A percentile compares a stretch with the other conserved stretches of the same genome.
These are phyloP conservation scores for Gasteruption jaculator DNA, from an alignment of 2,888 invertebrate genomes.

Conservation along the genomic window DNA sequence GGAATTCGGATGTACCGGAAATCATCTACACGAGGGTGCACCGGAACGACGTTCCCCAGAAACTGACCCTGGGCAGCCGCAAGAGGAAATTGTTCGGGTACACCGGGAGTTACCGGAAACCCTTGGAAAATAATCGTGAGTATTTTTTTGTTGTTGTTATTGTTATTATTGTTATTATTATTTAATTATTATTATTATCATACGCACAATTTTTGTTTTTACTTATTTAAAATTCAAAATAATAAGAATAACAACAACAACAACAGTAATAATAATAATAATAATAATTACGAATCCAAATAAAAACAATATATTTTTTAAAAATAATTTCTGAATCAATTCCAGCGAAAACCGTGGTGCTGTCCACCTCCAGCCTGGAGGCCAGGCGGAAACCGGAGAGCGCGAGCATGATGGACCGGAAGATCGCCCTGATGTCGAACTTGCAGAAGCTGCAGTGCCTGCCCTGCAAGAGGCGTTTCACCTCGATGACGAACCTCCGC, in stretches of 20 bases:
- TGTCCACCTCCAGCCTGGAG: background rate
- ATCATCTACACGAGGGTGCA: slow-evolving; percentile 22
- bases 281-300: background rate
- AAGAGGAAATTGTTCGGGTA: no score
- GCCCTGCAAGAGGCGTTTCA: slow-evolving; percentile 55
- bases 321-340: background rate
- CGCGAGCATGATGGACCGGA: slow-evolving; percentile 26
- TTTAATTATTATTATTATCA: no score
- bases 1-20: slow-evolving; percentile 22
- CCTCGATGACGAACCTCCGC: slow-evolving; percentile 55
- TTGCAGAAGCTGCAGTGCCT: slow-evolving; percentile 51
- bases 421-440: slow-evolving; percentile 27
- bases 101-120: no score
- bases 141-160: no score
- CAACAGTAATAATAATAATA: no score
- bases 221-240: no score
- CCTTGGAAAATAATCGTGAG: no score
- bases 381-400: background rate
- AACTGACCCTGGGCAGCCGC: background rate
- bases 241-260: no score
- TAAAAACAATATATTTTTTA: background rate
- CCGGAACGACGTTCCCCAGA: background rate
- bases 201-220: no score
- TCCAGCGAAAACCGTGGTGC: background rate
- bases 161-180: no score